phyloP scores from a whole-genome alignment of 1,140 invertebrate species.

The Heliconius melpomene region DNA sequence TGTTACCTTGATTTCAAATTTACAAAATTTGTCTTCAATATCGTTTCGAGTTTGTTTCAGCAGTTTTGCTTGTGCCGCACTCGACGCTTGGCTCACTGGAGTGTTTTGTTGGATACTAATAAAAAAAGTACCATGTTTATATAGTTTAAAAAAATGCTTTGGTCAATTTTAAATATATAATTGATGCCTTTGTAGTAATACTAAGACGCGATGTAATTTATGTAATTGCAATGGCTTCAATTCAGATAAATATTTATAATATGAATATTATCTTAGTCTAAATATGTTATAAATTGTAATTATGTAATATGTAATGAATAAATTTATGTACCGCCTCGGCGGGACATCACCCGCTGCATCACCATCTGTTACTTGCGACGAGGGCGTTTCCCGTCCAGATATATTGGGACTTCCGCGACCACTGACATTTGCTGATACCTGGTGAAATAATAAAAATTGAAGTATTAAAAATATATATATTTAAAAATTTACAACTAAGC shows the following conservation, averaged over 20 bases:
- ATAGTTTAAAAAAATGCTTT: too few relatives aligned
- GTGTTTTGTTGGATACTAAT: slow-evolving; percentile 64
- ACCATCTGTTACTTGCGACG: slow-evolving; percentile 94
- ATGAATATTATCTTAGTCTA: too few relatives aligned
- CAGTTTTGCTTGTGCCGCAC: slow-evolving; percentile 83
- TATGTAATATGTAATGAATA: not conserved
- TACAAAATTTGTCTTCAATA: slow-evolving; percentile 99
- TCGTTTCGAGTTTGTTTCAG: slow-evolving; percentile 93
- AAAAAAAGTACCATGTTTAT: not conserved
- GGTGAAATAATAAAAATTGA: slow-evolving; percentile 65
- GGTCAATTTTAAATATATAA: too few relatives aligned
- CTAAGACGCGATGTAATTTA: too few relatives aligned
- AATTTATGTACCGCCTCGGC: slow-evolving; percentile 52
- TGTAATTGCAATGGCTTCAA: too few relatives aligned
- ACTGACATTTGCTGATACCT: slow-evolving; percentile 97
- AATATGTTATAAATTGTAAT: too few relatives aligned
- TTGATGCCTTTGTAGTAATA: too few relatives aligned
- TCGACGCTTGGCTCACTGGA: slow-evolving; percentile 60
- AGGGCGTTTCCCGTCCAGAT: slow-evolving; percentile 95
- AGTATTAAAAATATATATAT: not conserved
- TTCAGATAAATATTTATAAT: too few relatives aligned
- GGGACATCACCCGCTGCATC: slow-evolving; percentile 80
- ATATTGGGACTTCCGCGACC: slow-evolving; percentile 90
- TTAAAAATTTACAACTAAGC: too few relatives aligned
- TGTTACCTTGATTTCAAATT: slow-evolving; percentile 94